Evolutionary conservation across 2,888 invertebrate species (phyloP).

Genomic region (Lypha dubia): DNA sequence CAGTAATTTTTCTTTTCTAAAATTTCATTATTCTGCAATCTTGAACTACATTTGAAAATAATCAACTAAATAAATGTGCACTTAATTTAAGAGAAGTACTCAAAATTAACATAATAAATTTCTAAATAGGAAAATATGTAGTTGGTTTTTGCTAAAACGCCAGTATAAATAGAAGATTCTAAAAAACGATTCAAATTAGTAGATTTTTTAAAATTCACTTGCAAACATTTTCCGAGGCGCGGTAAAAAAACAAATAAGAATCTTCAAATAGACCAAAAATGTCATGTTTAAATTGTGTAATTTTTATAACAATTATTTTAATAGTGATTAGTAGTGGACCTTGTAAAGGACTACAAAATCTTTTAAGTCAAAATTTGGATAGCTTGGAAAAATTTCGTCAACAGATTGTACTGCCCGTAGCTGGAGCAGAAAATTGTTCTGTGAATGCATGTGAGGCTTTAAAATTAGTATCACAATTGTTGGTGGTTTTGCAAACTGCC

Average conservation of each 20-base stretch:
- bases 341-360: conserved; percentile 36
- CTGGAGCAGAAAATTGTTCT: conserved; percentile 81
- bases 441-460: conserved; percentile 84
- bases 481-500: conserved; percentile 74
- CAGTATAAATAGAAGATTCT: conserved; percentile 57
- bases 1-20: not conserved
- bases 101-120: conserved; percentile 64
- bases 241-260: not conserved
- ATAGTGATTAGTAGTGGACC: conserved; percentile 8
- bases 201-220: conserved; percentile 25
- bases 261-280: conserved; percentile 9
- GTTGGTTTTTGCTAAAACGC: not conserved
- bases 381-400: conserved; percentile 78
- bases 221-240: not conserved
- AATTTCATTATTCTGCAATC: conserved; percentile 43
- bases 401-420: conserved; percentile 76
- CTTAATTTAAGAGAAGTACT: conserved; percentile 49
- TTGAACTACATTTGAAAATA: conserved; percentile 53
- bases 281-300: conserved; percentile 10
- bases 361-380: conserved; percentile 54
- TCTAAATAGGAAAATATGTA: conserved; percentile 4
- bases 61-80: conserved; percentile 48
- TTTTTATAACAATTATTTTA: not conserved
- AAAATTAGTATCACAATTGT: conserved; percentile 80
- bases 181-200: conserved; percentile 46